A percentile compares a stretch with the other conserved stretches of the same genome.
phyloP scores from a whole-genome alignment of 2,888 invertebrate genomes.

The Eumerus sabulonum region DNA sequence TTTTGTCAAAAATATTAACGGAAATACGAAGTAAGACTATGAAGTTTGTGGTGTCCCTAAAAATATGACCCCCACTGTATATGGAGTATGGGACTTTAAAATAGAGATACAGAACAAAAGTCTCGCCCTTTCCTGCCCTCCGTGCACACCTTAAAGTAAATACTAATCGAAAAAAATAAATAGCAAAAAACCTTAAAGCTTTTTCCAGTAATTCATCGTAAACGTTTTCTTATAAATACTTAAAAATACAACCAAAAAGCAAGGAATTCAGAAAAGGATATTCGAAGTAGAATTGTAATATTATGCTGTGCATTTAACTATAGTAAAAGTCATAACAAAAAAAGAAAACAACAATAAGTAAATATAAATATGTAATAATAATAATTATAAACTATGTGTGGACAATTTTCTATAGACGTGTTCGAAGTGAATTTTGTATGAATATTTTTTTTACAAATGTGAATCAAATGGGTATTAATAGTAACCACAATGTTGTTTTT shows the following conservation, averaged over 20 bases:
- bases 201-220: slow-evolving; percentile 34
- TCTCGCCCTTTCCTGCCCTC: slow-evolving; percentile 64
- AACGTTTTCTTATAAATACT: slow-evolving; percentile 48
- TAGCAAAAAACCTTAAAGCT: slow-evolving; percentile 38
- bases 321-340: slow-evolving; percentile 32
- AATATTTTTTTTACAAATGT: not conserved
- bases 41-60: too few relatives aligned
- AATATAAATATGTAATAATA: slow-evolving; percentile 12
- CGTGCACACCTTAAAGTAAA: slow-evolving; percentile 43
- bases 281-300: slow-evolving; percentile 48
- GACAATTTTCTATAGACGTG: slow-evolving; percentile 42
- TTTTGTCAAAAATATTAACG: too few relatives aligned
- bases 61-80: too few relatives aligned
- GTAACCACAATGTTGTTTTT: too few relatives aligned
- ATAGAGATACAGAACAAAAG: too few relatives aligned
- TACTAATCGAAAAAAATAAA: slow-evolving; percentile 8
- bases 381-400: slow-evolving; percentile 45
- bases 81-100: too few relatives aligned
- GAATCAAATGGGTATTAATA: too few relatives aligned
- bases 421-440: slow-evolving; percentile 45
- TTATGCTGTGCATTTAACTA: slow-evolving; percentile 43
- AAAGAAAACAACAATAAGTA: slow-evolving; percentile 22
- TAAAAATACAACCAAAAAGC: slow-evolving; percentile 20
- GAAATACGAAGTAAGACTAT: too few relatives aligned
- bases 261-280: slow-evolving; percentile 25